Percentiles rank a stretch among this genome's conserved stretches.
These are phyloP conservation scores for Xanthia icteritia DNA, from an alignment of 2,888 invertebrate species.

Conservation along the genomic window DNA sequence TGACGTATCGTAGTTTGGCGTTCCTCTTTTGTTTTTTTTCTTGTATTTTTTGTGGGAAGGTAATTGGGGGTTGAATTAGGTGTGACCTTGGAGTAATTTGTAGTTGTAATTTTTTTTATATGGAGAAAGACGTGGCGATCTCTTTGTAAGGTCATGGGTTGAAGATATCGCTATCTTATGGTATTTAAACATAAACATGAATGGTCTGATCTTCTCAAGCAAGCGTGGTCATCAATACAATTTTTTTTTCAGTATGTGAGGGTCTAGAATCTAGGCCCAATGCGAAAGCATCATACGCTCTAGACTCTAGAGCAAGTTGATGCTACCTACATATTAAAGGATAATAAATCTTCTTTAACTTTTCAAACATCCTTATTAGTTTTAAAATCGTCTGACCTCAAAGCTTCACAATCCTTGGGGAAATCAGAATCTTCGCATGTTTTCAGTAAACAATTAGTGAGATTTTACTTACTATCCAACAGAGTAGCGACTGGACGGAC, in stretches of 20 bases:
- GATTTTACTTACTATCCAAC: conserved; percentile 12
- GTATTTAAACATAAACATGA: too few relatives aligned
- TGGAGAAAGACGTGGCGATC: neutral
- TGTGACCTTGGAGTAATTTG: too few relatives aligned
- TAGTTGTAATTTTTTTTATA: neutral
- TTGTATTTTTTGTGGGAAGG: neutral
- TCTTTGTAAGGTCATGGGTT: neutral
- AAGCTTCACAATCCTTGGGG: conserved; percentile 9
- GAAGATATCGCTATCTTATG: neutral
- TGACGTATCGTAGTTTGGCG: conserved; percentile 45
- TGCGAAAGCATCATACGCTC: too few relatives aligned
- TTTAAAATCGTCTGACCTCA: conserved; percentile 23
- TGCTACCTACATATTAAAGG: too few relatives aligned
- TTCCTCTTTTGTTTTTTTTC: conserved; percentile 37
- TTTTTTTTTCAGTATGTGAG: neutral
- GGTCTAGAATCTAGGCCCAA: too few relatives aligned
- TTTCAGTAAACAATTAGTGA: conserved; percentile 49
- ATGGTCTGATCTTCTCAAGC: neutral
- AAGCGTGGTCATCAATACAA: neutral
- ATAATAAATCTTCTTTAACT: conserved; percentile 14
- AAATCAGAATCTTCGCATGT: conserved; percentile 34
- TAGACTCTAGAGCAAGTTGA: too few relatives aligned
- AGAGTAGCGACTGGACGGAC: conserved; percentile 9
- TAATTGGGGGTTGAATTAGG: conserved; percentile 7
- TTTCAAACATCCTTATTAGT: conserved; percentile 12